Conservation (phyloP, 2,888 invertebrate species). For the Trileptium ribeirensis region DNA sequence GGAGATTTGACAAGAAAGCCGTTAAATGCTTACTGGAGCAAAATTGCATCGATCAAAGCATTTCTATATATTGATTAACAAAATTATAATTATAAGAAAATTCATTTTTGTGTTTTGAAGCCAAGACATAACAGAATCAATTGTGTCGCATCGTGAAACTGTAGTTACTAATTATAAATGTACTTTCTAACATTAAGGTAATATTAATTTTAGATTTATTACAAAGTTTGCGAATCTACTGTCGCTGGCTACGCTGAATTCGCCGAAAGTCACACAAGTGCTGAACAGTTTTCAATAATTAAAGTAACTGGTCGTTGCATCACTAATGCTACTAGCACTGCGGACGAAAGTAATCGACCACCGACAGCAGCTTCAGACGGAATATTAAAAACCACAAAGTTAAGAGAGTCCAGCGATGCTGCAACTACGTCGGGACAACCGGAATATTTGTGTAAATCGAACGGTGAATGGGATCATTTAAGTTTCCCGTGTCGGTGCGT, state of each 20-base stretch:
- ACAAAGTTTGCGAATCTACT: conserved; percentile 87
- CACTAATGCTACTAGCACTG: conserved; percentile 73
- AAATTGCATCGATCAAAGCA: too few relatives aligned
- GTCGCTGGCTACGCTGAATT: conserved; percentile 87
- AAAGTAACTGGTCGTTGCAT: conserved; percentile 85
- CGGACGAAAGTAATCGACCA: conserved; percentile 12
- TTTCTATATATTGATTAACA: too few relatives aligned
- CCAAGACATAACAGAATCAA: too few relatives aligned
- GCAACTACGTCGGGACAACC: conserved; percentile 42
- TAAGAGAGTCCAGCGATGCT: not conserved
- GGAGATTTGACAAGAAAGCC: too few relatives aligned
- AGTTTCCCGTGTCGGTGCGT: conserved; percentile 87
- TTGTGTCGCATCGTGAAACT: too few relatives aligned
- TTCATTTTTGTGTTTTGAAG: too few relatives aligned
- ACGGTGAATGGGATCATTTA: conserved; percentile 89
- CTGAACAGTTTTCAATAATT: conserved; percentile 81
- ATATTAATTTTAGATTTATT: conserved; percentile 63
- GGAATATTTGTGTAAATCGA: conserved; percentile 68
- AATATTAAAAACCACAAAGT: too few relatives aligned
- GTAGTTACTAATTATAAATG: too few relatives aligned
- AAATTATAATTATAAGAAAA: too few relatives aligned
- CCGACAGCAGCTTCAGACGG: too few relatives aligned
- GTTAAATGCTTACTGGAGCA: too few relatives aligned
- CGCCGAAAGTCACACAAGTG: conserved; percentile 83
- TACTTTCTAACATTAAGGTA: too few relatives aligned